Conservation (phyloP, 1,140 invertebrate species). For the Temnothorax curvispinosus region DNA sequence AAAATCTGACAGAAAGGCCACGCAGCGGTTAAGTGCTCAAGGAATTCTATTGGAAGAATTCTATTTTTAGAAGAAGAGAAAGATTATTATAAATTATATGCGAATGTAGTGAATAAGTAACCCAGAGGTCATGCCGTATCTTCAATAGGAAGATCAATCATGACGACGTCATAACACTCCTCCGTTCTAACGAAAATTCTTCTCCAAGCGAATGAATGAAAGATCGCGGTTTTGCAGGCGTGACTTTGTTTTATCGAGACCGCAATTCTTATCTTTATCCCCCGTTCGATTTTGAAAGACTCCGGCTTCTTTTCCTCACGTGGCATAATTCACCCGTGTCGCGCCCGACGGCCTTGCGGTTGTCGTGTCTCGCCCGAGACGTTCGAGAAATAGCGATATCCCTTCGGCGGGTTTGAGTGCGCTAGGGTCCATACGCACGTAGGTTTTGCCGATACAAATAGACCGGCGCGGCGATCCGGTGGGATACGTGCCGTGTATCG, state of each 20-base stretch:
- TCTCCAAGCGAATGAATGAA: background rate
- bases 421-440: slow-evolving; percentile 5
- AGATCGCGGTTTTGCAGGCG: background rate
- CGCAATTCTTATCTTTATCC: background rate
- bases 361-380: slow-evolving; percentile 20
- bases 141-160: background rate
- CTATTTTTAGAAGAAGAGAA: background rate
- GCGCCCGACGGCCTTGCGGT: slow-evolving; percentile 26
- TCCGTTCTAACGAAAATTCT: background rate
- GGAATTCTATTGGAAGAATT: background rate
- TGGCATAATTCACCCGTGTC: slow-evolving; percentile 37
- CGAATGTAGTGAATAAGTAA: background rate
- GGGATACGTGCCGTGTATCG: background rate
- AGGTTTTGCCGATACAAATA: slow-evolving; percentile 29
- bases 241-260: background rate
- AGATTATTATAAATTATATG: background rate
- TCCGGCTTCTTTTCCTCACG: slow-evolving; percentile 26
- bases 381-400: slow-evolving; percentile 28
- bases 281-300: background rate
- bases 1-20: background rate
- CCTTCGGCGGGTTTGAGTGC: slow-evolving; percentile 5
- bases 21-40: background rate
- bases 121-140: background rate
- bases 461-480: background rate
- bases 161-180: background rate